Conservation (phyloP, 2,113 vertebrate genomes). For the Elgaria multicarinata region DNA sequence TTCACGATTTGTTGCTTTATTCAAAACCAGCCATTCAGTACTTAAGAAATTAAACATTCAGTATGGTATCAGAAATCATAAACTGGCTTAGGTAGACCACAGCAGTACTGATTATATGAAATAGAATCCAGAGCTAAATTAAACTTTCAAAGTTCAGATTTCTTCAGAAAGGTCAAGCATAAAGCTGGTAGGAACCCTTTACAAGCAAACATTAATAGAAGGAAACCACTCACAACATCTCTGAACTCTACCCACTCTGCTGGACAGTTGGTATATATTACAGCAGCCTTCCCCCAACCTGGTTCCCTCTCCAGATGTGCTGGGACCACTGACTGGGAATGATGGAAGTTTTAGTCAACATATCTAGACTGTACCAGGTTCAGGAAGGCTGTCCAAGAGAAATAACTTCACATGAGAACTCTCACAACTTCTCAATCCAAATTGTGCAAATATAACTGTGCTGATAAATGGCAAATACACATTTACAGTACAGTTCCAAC, state of each 20-base stretch:
- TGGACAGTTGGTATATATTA: not conserved
- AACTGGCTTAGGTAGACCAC: fast-evolving
- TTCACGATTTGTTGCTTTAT: not conserved
- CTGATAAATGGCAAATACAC: not conserved
- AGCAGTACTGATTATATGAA: constrained; percentile 43
- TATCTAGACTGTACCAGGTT: no score
- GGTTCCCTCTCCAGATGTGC: no score
- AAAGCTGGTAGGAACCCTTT: constrained; percentile 13
- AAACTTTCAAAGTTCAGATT: constrained; percentile 56
- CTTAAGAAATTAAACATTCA: constrained; percentile 29
- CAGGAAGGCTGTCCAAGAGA: no score
- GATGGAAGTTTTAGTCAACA: no score
- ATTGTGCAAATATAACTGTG: not conserved
- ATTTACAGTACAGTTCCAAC: not conserved
- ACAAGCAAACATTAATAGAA: constrained; percentile 39
- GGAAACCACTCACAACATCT: fast-evolving
- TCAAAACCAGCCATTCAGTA: constrained; percentile 21
- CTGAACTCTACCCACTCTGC: not conserved
- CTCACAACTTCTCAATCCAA: not conserved
- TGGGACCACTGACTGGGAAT: no score
- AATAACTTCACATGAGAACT: not conserved
- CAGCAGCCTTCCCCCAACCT: no score
- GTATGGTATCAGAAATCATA: fast-evolving
- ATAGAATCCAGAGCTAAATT: constrained; percentile 68
- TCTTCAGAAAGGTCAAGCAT: constrained; percentile 68